Evolutionary conservation across 2,797 vertebrate species (phyloP).

Genomic region (Euphonia xanthogaster): DNA sequence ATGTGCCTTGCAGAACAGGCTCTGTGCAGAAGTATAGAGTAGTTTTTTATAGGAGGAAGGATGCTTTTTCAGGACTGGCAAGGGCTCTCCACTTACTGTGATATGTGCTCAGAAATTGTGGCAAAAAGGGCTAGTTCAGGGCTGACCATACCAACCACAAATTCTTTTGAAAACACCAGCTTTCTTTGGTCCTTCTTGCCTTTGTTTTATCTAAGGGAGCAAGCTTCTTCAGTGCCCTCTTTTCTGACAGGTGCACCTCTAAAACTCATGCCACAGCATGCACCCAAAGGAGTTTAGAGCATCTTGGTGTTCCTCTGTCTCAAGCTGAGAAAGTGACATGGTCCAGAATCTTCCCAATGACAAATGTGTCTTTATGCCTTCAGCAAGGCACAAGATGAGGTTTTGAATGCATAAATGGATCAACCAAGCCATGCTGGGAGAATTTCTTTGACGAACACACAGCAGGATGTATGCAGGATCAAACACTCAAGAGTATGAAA

Average conservation of each 20-base stretch:
- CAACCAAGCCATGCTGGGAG: background rate
- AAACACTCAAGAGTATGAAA: background rate
- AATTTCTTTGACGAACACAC: background rate
- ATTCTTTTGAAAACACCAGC: background rate
- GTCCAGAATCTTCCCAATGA: background rate
- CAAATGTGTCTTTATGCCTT: background rate
- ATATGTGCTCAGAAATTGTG: background rate
- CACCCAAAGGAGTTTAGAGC: background rate
- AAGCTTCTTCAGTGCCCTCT: background rate
- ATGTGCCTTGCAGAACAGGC: background rate
- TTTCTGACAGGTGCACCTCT: background rate
- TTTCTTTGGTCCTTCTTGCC: background rate
- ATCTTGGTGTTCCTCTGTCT: background rate
- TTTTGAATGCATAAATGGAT: background rate
- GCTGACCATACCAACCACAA: background rate
- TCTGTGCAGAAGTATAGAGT: background rate
- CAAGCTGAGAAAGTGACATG: background rate
- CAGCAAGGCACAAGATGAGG: background rate
- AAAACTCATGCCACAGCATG: background rate
- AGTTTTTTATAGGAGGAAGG: background rate
- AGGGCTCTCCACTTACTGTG: background rate
- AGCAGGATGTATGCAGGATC: fast-evolving
- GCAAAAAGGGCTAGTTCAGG: background rate
- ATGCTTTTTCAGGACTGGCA: background rate
- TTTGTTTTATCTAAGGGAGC: background rate